Evolutionary conservation across 2,797 vertebrate species (phyloP), one percentile per base, ranked within the genome.

Genomic region (Pelodytes ibericus): DNA sequence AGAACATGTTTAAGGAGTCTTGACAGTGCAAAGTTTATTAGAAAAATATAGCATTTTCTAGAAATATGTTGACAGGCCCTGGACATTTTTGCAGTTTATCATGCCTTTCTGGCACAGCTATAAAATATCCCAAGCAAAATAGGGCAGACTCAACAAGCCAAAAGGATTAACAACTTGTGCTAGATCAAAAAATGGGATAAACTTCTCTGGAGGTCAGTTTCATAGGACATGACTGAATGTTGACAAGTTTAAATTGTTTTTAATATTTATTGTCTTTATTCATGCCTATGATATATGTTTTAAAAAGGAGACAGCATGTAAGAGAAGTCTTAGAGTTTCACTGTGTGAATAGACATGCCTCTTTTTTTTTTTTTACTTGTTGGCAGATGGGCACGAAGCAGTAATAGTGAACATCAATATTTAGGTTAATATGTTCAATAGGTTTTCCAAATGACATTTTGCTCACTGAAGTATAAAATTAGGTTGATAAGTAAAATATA

Each of bases 31-130:
- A 58, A 67, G 65, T 74, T 16, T 74, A 75, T 68, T 59, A 41
- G 22, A 74, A 74, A 57, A 66, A 67, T 64, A 59, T 60, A 59
- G 56, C 44, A 26, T 67, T 58, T 75, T 60, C 59, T 66, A 49
- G 56, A 75, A 67, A 59, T 75, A 75, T 75, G 56, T 60, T 75
- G 63, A 67, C 63, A 75, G 72, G 44, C 41, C 63, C 27, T 18
- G 63, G 41, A 74, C 62, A 74, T 36, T 67, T 66, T 29, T 11
- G 16, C 63, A 60, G 56, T 74, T 66, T 39, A 44, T 75, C 72
- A 75, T 67, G 25, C 22, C 11, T 74, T 33, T 58, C 36, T 67
- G 63, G 20, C 56, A 67, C 29, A 33, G 27, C 25, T 59, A 75
- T 75, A 60, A 75, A 75, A 58, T 67, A 67, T 67, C n/a, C 29